Evolutionary conservation across 2,888 invertebrate genomes (phyloP).

Genomic region (Campoplex nolae): DNA sequence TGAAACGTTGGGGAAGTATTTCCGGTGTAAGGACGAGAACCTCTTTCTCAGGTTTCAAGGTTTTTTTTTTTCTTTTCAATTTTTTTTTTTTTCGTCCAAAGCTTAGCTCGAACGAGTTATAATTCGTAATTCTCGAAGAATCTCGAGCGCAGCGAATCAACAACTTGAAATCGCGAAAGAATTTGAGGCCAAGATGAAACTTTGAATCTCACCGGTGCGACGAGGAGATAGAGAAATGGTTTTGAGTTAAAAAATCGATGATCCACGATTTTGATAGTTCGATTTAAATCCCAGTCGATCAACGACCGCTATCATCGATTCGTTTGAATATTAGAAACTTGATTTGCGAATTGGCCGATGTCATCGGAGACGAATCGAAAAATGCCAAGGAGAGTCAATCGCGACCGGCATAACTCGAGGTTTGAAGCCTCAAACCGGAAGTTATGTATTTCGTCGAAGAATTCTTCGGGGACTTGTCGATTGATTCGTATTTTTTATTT

Average conservation of each 20-base stretch:
- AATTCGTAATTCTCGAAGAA: not conserved
- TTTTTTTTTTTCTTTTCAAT: not conserved
- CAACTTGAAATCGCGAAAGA: not conserved
- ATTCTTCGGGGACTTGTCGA: not conserved
- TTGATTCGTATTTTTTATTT: not conserved
- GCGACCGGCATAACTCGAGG: slow-evolving; percentile 23
- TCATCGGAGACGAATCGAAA: slow-evolving; percentile 20
- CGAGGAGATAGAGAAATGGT: not conserved
- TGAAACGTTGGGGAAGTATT: slow-evolving; percentile 23
- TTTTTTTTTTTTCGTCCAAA: not conserved
- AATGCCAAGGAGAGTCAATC: slow-evolving; percentile 23
- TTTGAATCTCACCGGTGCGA: not conserved
- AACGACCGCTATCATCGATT: slow-evolving; percentile 12
- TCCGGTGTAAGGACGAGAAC: slow-evolving; percentile 21
- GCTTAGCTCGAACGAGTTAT: not conserved
- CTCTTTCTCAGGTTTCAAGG: slow-evolving; percentile 6
- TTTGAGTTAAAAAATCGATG: not conserved
- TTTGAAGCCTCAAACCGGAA: not conserved
- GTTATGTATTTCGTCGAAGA: not conserved
- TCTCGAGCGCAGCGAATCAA: not conserved
- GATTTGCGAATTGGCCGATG: not conserved
- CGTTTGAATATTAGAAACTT: not conserved
- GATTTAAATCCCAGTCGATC: not conserved
- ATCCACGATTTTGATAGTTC: not conserved
- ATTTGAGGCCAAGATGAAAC: not conserved